phyloP scores from a whole-genome alignment of 1,140 invertebrate species.

The Diorhabda elongata region DNA sequence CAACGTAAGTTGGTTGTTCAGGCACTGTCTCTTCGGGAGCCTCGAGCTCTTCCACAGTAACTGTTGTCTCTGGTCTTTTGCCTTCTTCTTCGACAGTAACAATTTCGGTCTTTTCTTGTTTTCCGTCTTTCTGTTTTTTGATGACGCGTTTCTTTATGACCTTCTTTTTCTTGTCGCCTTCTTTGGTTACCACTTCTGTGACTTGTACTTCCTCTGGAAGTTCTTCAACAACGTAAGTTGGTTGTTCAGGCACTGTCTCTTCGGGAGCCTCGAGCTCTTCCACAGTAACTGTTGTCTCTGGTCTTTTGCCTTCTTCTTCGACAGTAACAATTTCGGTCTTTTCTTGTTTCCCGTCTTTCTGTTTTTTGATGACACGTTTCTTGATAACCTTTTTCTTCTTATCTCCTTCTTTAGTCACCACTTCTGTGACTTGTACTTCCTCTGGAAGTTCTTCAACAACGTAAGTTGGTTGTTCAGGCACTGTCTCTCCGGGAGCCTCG shows the following conservation, averaged over 20 bases:
- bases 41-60: constrained; percentile 37
- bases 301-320: constrained; percentile 42
- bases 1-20: constrained; percentile 26
- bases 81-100: constrained; percentile 41
- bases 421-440: constrained; percentile 43
- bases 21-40: constrained; percentile 29
- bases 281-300: constrained; percentile 38
- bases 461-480: constrained; percentile 34
- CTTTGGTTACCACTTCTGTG: constrained; percentile 27
- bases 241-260: constrained; percentile 36
- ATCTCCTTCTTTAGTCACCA: constrained; percentile 34
- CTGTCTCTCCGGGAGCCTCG: constrained; percentile 37
- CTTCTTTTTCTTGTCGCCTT: constrained; percentile 29
- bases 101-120: constrained; percentile 42
- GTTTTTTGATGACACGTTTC: constrained; percentile 37
- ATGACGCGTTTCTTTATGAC: constrained; percentile 44
- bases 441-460: constrained; percentile 34
- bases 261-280: constrained; percentile 48
- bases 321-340: constrained; percentile 41
- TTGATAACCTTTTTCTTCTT: constrained; percentile 36
- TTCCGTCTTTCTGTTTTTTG: constrained; percentile 44
- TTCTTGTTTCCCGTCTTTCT: constrained; percentile 36
- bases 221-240: constrained; percentile 38
- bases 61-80: constrained; percentile 34
- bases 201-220: constrained; percentile 36